Base-by-base conservation (phyloP, 2,888 invertebrate species). In the Lottia scabra region DNA sequence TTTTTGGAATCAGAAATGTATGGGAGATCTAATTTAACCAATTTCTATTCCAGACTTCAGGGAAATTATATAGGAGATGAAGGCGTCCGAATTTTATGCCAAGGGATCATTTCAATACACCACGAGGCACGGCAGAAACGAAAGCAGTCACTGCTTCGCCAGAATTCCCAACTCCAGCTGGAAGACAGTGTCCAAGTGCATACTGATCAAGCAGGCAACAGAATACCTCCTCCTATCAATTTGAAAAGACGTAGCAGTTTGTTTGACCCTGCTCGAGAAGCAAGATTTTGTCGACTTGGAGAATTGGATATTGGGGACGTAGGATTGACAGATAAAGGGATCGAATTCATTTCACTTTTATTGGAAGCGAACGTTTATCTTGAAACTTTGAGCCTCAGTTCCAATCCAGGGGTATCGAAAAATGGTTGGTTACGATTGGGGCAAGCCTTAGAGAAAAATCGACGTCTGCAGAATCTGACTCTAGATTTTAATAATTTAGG, bases 401-500 rank as follows among this genome's bases (percentile, higher is more conserved):
- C 62, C 27, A 74, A 74, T 67, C 63, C n/a, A n/a, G 64, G 63
- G 5, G 26, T 76, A 64, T 68, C 62, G 23, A 13, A 46, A 12
- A 56, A 65, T 4, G 87, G 86, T 8, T 88, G 88, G 88, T 72
- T 73, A 56, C 75, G 71, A 19, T 70, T 88, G 1, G 84, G 82
- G 1, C 73, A 83, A 46, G 83, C 85, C 16, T 75, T 88, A n/a
- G 74, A 72, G 46, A 75, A 75, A 63, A 87, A 86, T 77, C 78
- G 63, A 8, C 78, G 75, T n/a, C 70, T 85, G 15, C 71, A 78
- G 48, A 81, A 83, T 3, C 68, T 88, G 63, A 80, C 83, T 1
- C 69, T 88, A 19, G 86, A 88, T 73, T 83, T 84, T 70, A 86
- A 84, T 71, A 73, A 74, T 1, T 75, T 87, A 13, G 85, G 85